Evolutionary conservation across 1,140 invertebrate species (phyloP), one percentile per base, ranked within the genome.

Genomic region (Drosophila micromelanica): DNA sequence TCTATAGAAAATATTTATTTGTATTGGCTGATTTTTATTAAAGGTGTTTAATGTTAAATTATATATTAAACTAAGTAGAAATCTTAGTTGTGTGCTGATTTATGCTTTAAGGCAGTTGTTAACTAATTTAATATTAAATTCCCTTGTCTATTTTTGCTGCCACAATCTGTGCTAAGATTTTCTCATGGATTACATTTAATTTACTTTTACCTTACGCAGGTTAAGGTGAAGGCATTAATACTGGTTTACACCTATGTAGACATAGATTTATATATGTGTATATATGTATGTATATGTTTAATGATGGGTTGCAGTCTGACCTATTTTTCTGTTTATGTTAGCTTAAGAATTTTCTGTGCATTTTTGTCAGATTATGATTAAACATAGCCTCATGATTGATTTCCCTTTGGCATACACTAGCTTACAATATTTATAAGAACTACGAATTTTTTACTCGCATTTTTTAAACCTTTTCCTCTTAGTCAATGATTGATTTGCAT

Each of bases 381-480:
- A 59, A 49, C 37, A 42, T 20, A 13, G 40, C 9, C 13, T 35
- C 7, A 20, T 65, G 63, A 57, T 65, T 65, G 63, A 65, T 65
- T 48, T 15, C 17, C 38, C 17, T 9, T 27, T 6, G 46, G 30
- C 13, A 56, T 6, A 27, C 0, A 0, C 0, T 27, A 27, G 2
- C 2, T 27, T 27, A 27, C 27, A 27, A 56, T 46, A 37, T 64
- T 37, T 35, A 46, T 64, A 15, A 27, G 23, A 30, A 13, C 17
- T 20, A 5, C 23, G 15, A 7, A 17, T 30, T 20, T 45, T 38
- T 9, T 27, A 3, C 13, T 20, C 12, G 9, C 12, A n/a, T n/a
- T 27, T 48, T 30, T 9, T 12, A 30, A 51, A 42, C 11, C 37
- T 12, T 64, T 52, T 55, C 9, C 13, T 20, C 5, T 30, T 23